phyloP scores from a whole-genome alignment of 2,113 vertebrate species.

The Nipponia nippon region DNA sequence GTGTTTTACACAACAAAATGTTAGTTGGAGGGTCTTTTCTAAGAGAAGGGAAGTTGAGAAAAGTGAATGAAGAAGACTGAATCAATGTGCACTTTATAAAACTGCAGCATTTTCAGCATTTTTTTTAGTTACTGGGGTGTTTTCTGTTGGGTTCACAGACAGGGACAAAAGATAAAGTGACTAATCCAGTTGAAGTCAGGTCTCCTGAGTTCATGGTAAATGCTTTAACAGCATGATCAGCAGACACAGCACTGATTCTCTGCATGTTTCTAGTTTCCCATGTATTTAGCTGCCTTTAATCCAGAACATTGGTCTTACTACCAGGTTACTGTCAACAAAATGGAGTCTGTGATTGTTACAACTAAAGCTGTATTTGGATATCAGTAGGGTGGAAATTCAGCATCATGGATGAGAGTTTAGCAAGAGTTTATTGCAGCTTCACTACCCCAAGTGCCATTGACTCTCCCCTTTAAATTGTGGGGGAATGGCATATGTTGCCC shows the following conservation, averaged over 20 bases:
- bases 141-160: neutral
- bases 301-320: neutral
- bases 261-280: rapidly evolving
- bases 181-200: neutral
- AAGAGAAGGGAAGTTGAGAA: neutral
- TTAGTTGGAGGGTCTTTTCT: neutral
- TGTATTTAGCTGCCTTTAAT: neutral
- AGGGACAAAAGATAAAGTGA: neutral
- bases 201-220: neutral
- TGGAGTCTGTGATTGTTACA: neutral
- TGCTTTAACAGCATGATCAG: neutral
- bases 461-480: neutral
- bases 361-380: neutral
- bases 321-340: neutral
- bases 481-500: neutral
- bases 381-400: neutral
- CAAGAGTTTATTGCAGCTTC: neutral
- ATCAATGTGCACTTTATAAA: neutral
- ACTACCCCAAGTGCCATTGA: neutral
- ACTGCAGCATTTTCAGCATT: neutral
- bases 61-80: neutral
- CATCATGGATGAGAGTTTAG: neutral
- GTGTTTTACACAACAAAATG: neutral
- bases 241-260: rapidly evolving
- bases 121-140: neutral